Percentiles rank a stretch among this genome's conserved stretches.
phyloP scores from a whole-genome alignment of 2,113 vertebrate species.

The Anoura caudifer region DNA sequence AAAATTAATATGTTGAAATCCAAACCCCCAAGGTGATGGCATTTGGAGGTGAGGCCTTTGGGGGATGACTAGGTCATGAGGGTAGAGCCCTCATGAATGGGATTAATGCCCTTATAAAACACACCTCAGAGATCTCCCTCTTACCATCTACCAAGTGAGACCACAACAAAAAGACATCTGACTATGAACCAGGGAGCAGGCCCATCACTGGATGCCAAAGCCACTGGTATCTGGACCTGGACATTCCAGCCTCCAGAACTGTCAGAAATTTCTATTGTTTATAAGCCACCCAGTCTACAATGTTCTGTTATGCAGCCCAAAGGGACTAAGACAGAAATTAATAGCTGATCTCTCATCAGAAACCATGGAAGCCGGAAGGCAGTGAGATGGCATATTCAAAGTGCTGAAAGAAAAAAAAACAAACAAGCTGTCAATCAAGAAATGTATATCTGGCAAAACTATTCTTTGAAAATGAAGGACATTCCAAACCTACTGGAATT shows the following conservation, averaged over 20 bases:
- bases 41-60: not conserved
- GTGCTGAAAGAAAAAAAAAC: not conserved
- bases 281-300: not conserved
- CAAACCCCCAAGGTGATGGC: not conserved
- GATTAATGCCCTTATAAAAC: not conserved
- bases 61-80: not conserved
- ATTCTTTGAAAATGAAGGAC: not conserved
- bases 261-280: not conserved
- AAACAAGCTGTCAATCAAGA: not conserved
- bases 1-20: not conserved
- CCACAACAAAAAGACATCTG: not conserved
- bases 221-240: not conserved
- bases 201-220: not conserved
- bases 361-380: not conserved
- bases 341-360: not conserved
- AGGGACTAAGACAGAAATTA: not conserved
- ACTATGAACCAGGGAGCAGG: not conserved
- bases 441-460: not conserved
- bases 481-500: not conserved
- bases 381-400: not conserved
- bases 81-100: not conserved
- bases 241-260: not conserved
- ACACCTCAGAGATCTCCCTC: not conserved
- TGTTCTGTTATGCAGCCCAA: not conserved
- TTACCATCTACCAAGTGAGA: not conserved